phyloP scores from a whole-genome alignment of 2,888 invertebrate genomes.

The Junonia oenone region DNA sequence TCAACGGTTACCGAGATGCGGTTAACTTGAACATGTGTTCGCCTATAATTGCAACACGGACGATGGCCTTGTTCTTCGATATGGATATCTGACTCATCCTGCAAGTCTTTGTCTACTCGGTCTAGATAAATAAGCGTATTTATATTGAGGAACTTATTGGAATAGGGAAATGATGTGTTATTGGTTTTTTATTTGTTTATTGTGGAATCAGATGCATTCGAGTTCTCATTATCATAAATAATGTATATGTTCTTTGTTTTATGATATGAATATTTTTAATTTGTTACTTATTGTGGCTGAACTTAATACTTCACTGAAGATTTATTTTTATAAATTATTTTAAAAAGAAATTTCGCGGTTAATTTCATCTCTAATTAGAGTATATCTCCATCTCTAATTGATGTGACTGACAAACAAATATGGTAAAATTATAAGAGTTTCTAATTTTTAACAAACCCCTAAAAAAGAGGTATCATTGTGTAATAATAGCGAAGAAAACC shows the following conservation, averaged over 20 bases:
- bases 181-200: too few species aligned
- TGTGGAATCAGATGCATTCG: too few species aligned
- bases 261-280: too few species aligned
- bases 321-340: too few species aligned
- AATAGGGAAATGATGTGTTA: neutral
- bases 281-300: too few species aligned
- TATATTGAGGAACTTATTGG: neutral
- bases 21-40: conserved; percentile 20
- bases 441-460: neutral
- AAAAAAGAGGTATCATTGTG: neutral
- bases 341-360: too few species aligned
- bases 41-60: conserved; percentile 31
- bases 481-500: neutral
- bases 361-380: too few species aligned
- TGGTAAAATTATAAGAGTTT: neutral
- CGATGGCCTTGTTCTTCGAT: conserved; percentile 31
- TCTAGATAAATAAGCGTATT: neutral
- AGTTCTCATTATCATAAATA: too few species aligned
- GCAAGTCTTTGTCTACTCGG: conserved; percentile 2
- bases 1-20: conserved; percentile 37
- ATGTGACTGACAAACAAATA: too few species aligned
- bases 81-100: conserved; percentile 8
- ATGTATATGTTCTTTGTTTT: too few species aligned
- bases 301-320: too few species aligned
- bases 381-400: too few species aligned